Base-by-base conservation (phyloP, 1,140 invertebrate species). In the Eriosoma lanigerum region DNA sequence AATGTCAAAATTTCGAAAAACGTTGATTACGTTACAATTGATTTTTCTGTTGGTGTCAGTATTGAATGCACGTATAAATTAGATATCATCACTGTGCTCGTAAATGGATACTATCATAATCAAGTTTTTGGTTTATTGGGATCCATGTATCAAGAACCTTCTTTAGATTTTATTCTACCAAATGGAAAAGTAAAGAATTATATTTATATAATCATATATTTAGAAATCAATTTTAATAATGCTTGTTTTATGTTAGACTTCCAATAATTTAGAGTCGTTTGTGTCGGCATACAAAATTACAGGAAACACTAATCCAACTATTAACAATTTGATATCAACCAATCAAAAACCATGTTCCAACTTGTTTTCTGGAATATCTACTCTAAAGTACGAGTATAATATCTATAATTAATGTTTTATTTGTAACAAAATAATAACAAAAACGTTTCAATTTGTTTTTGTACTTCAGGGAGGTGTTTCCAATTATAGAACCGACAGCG, bases 41-140 rank as follows among this genome's bases (percentile, higher is more conserved):
- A 80, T 3, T 82, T 87, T 9, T 82, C 86, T 84, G 86, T 87
- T 64, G 88, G 88, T 24, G 81, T 88, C 8, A 85, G 86, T 82
- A 85, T 90, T 9, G 85, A 85, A 78, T 92, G 91, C 84, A 85
- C 85, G 3, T 83, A 84, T 21, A 86, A 88, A 81, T 85, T 89
- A 12, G 86, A 91, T 85, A 86, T 90, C 52, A 93, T 93, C 84
- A 87, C 88, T 82, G 82, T 94, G 5, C 85, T 87, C 82, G 87
- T 93, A 1, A 90, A 90, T 84, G 93, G 91, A 24, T 94, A 89
- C 87, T 95, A 96, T 85, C 91, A 92, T 72, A 93, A 92, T 81
- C 94, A 93, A 84, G 87, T 93, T 0, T 90, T 91, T 24, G 96
- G 96, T 83, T 88, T 98, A 29, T 87, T 97, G 10, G 96, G 95